Evolutionary conservation across 2,113 vertebrate genomes (phyloP).

Genomic region (Eolophus roseicapilla): DNA sequence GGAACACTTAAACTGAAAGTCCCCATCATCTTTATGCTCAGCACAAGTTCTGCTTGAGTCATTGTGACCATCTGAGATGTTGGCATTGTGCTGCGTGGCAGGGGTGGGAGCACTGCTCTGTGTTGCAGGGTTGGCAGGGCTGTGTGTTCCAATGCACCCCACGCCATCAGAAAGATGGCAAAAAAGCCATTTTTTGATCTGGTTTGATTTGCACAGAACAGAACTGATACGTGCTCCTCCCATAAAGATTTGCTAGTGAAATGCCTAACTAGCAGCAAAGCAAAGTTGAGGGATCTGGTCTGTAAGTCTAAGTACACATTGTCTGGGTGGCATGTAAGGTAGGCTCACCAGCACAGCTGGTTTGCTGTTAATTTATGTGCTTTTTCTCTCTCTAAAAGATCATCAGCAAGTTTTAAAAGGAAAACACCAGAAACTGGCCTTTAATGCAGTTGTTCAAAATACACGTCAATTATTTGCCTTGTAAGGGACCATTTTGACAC

Average conservation of each 20-base stretch:
- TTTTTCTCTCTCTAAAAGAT: neutral
- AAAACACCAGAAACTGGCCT: neutral
- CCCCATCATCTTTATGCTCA: neutral
- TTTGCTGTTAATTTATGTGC: neutral
- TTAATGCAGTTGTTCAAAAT: neutral
- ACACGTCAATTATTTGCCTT: rapidly evolving
- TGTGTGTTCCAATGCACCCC: rapidly evolving
- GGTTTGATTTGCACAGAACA: neutral
- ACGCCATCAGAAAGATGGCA: neutral
- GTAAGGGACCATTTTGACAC: neutral
- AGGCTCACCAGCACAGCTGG: neutral
- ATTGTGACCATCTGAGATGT: neutral
- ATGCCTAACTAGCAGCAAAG: rapidly evolving
- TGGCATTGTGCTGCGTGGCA: rapidly evolving
- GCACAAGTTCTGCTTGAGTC: neutral
- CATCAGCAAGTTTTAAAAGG: neutral
- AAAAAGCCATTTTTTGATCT: neutral
- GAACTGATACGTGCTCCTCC: neutral
- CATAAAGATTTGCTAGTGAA: neutral
- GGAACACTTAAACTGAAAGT: neutral
- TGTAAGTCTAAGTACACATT: rapidly evolving
- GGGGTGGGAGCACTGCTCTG: neutral
- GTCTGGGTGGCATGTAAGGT: neutral
- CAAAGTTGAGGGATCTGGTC: neutral
- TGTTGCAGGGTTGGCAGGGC: neutral